These are phyloP conservation scores for Lissonota sp. DNA, from an alignment of 2,888 invertebrate species.

Conservation along the genomic window DNA sequence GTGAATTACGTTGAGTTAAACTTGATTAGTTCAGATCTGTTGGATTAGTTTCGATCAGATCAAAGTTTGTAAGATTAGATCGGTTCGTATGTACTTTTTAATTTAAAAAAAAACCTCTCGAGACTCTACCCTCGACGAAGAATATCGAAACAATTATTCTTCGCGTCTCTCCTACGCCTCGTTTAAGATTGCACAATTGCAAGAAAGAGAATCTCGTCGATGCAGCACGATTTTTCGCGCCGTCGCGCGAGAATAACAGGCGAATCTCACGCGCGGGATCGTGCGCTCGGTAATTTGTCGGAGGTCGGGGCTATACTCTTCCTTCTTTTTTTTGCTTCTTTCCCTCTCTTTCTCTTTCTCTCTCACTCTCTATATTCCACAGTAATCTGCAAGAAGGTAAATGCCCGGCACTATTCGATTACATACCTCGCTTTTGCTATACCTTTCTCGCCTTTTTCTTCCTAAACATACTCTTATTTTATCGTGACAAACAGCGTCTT, in stretches of 20 bases:
- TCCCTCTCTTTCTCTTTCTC: conserved; percentile 43
- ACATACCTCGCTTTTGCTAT: conserved; percentile 27
- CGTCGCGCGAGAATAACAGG: conserved; percentile 56
- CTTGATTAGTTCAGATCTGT: too few relatives aligned
- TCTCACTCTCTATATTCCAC: conserved; percentile 15
- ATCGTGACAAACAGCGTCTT: conserved; percentile 62
- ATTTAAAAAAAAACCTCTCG: conserved; percentile 7
- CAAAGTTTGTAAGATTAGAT: too few relatives aligned
- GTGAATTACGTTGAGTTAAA: too few relatives aligned
- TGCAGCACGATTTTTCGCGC: conserved; percentile 59
- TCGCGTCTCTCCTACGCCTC: conserved; percentile 64
- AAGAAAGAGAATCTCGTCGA: conserved; percentile 12
- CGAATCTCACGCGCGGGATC: conserved; percentile 65
- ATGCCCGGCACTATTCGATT: conserved; percentile 44
- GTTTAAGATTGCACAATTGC: conserved; percentile 67
- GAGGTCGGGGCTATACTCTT: conserved; percentile 64
- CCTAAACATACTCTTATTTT: conserved; percentile 47
- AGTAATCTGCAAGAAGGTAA: conserved; percentile 43
- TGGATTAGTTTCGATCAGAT: too few relatives aligned
- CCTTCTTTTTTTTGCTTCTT: conserved; percentile 59
- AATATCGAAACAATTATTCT: conserved; percentile 70
- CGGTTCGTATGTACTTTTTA: too few relatives aligned
- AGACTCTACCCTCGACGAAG: conserved; percentile 46
- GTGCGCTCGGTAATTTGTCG: conserved; percentile 69
- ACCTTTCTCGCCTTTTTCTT: conserved; percentile 53